These are phyloP conservation scores for Antedon mediterranea DNA, from an alignment of 53 echinoderm and acorn worm species.

Conservation along the genomic window DNA sequence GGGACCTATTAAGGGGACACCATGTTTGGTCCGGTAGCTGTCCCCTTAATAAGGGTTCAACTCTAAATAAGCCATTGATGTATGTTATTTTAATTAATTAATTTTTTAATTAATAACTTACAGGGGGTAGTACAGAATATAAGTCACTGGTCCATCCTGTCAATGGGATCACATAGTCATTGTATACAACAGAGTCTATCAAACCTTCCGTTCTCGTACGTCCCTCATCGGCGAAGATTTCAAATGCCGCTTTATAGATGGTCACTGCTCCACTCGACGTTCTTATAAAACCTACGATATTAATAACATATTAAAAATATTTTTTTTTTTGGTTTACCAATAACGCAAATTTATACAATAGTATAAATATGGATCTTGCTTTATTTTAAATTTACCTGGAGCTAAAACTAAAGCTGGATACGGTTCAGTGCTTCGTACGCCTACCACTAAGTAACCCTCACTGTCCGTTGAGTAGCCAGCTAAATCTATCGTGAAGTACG, in stretches of 20 bases:
- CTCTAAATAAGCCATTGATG: too few relatives aligned
- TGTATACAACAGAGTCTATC: constrained; percentile 73
- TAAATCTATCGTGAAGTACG: constrained; percentile 41
- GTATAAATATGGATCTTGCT: too few relatives aligned
- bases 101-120: too few relatives aligned
- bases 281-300: constrained; percentile 61
- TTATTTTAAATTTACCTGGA: neutral
- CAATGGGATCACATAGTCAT: constrained; percentile 1
- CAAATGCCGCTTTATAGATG: constrained; percentile 32
- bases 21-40: too few relatives aligned
- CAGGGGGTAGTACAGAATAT: neutral
- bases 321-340: too few relatives aligned
- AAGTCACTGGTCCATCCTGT: neutral
- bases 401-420: neutral
- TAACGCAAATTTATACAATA: too few relatives aligned
- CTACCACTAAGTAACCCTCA: constrained; percentile 67
- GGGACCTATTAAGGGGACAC: too few relatives aligned
- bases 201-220: constrained; percentile 24
- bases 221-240: neutral
- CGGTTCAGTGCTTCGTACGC: constrained; percentile 5
- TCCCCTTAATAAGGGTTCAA: too few relatives aligned
- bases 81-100: too few relatives aligned
- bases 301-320: neutral
- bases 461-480: constrained; percentile 48
- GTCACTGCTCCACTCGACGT: constrained; percentile 52